Evolutionary conservation across 2,113 vertebrate genomes (phyloP), one percentile per base, ranked within the genome.

Genomic region (Pipa parva): DNA sequence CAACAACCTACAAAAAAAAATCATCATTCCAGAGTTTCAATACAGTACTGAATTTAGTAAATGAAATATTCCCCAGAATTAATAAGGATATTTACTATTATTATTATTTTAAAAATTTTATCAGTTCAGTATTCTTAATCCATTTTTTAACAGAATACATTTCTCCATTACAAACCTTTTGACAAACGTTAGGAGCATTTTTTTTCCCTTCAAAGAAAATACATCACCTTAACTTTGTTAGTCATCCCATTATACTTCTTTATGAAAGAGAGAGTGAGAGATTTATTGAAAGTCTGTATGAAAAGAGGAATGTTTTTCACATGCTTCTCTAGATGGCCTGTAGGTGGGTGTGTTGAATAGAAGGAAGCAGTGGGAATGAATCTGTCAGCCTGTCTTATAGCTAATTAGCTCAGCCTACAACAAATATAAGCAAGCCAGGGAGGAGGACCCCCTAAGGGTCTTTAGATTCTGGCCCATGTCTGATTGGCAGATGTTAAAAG

Each of bases 361-460:
- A 63, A 73, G 71, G 77, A 84, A 78, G 81, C 73, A 71, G 66
- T 83, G 76, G 73, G 78, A 85, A 80, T 79, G 80, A 70, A 78
- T 78, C 75, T 77, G 80, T 77, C 79, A 75, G 63, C 77, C 75
- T 76, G 75, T 84, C 85, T 81, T 81, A 71, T 66, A 85, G 84
- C 85, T 92, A 90, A 90, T 91, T 91, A 90, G 87, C 85, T 86
- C 84, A 54, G 74, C 76, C 78, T 77, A 81, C 79, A 83, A 89
- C 91, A 91, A 92, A 91, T 84, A 88, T 88, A 85, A 89, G 81
- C 82, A 75, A 72, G 81, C 78, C 78, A 82, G 81, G 82, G 85
- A 90, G 84, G 80, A 85, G 81, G 86, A 80, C 83, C 82, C 84
- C 85, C 84, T 77, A 74, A 75, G 77, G 76, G 75, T 63, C 79